Percentiles rank a stretch among this genome's conserved stretches.
These are phyloP conservation scores for Microplitis demolitor DNA, from an alignment of 1,140 invertebrate species.

Conservation along the genomic window DNA sequence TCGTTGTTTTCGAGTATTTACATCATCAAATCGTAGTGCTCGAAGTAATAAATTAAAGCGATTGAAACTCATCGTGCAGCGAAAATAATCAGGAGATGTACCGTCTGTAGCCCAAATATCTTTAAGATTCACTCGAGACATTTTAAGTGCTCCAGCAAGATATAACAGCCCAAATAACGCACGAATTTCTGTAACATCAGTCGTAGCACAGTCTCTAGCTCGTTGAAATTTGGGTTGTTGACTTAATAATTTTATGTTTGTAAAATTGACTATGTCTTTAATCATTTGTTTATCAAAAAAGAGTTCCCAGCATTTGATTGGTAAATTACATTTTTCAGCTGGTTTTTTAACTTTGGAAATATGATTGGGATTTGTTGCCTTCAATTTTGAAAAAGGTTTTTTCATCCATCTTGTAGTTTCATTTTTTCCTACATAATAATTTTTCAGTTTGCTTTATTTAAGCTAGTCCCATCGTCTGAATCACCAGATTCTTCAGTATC, in stretches of 20 bases:
- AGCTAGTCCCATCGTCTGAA: not conserved
- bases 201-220: not conserved
- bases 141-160: not conserved
- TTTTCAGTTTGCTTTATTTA: not conserved
- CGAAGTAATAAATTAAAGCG: constrained; percentile 30
- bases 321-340: not conserved
- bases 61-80: not conserved
- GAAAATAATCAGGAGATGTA: not conserved
- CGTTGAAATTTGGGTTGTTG: not conserved
- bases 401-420: not conserved
- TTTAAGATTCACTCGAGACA: not conserved
- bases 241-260: not conserved
- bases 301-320: not conserved
- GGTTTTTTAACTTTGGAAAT: not conserved
- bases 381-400: not conserved
- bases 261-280: not conserved
- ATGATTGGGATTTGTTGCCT: not conserved
- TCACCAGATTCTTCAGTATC: not conserved
- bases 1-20: constrained; percentile 36
- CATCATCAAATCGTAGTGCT: constrained; percentile 48
- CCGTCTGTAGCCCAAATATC: constrained; percentile 14
- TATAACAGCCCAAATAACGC: not conserved
- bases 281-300: not conserved
- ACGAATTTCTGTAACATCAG: not conserved
- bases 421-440: not conserved